Evolutionary conservation across 2,888 invertebrate genomes (phyloP), one percentile per base, ranked within the genome.

Genomic region (Eulithis testata): DNA sequence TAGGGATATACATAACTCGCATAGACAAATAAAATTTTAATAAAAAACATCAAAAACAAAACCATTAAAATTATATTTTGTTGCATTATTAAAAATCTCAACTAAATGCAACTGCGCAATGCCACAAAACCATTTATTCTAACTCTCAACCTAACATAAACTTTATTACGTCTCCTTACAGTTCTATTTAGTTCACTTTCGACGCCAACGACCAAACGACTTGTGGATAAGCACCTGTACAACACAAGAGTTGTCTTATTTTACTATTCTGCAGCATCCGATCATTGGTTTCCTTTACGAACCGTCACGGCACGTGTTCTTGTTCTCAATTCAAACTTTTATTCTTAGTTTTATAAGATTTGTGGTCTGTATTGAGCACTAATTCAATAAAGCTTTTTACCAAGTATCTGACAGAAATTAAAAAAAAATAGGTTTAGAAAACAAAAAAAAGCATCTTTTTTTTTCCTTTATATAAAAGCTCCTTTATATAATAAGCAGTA

Each of bases 291-390:
- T 52, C 66, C 45, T 55, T 58, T 56, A 59, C 52, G 56, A 51
- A 66, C 59, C 58, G 49, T 55, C 44, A 58, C 53, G 58, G 51
- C 54, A 60, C 64, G 57, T 54, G 65, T 60, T 56, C 69, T 71
- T 76, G 68, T 75, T 76, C 74, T 71, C 73, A 76, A 4, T 49
- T 21, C 21, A 21, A 9, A 47, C 47, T 49, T 40, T 40, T 40
- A 40, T 40, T 40, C 8, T 7, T 40, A 40, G 21, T 21, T 40
- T 40, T 8, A 40, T 31, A 31, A 31, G 31, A 40, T 40, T 8
- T 40, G 40, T 9, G 40, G 40, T 40, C 9, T 40, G 31, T 40
- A 9, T 40, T 40, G 0, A 8, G 40, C 8, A 21, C 21, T 21
- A 21, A 40, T 40, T 40, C 9, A 2, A 11, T 5, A 6, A 8